Evolutionary conservation across 1,140 invertebrate genomes (phyloP), one percentile per base, ranked within the genome.

Genomic region (Ceratina australensis): DNA sequence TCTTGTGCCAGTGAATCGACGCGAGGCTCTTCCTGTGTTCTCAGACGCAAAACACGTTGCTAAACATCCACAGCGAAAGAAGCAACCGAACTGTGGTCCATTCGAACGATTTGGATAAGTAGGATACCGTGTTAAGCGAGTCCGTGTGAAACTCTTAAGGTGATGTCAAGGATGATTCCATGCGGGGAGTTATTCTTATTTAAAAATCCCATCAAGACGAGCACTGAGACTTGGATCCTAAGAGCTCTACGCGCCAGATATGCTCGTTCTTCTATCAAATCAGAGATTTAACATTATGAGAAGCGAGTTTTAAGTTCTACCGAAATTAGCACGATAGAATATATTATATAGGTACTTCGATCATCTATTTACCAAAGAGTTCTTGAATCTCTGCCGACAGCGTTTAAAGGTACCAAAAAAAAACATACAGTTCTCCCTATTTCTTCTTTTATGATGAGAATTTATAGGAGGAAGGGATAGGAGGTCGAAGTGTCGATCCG

Each of bases 401-500:
- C 22, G 42, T 22, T 8, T 4, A n/a, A 49, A 63, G 33, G 20
- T 24, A 65, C 10, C 22, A 50, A 15, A 8, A 12, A 63, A 16
- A 42, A 10, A 20, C 3, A 7, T 47, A 33, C 16, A 3, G 10
- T 47, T 66, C 15, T 54, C 5, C 7, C 49, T 20, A 20, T 42
- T 56, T 24, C 5, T 13, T 56, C 8, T 54, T n/a, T 20, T 54
- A 20, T 16, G 50, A 4, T 28, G 12, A 20, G 28, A 28, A 33
- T 50, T 20, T 24, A 42, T 13, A n/a, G 7, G 56, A 50, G 3
- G 10, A 20, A 18, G 54, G 16, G 60, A 18, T 18, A 16, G 67
- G 20, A 67, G 3, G 16, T 81, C 26, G 56, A 61, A 57, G 20
- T 54, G 10, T 68, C 16, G 18, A 42, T 78, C 22, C 42, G 20